A percentile compares a stretch with the other conserved stretches of the same genome.
Evolutionary conservation across 2,797 vertebrate genomes (phyloP).

Genomic region (Thamnophis elegans): DNA sequence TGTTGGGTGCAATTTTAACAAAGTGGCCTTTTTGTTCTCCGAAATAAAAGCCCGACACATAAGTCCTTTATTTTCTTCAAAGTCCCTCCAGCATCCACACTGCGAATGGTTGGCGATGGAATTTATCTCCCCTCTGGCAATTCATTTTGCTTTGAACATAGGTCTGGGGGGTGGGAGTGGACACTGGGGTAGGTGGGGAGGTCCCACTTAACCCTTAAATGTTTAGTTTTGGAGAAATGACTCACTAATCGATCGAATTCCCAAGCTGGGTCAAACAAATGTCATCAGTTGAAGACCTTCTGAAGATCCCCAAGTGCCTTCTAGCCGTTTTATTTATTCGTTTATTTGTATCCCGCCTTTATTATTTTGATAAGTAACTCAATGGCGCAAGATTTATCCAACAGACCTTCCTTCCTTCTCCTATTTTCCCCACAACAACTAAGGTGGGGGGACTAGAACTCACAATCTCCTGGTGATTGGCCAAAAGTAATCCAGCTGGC

Average conservation of each 20-base stretch:
- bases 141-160: slow-evolving; percentile 56
- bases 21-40: slow-evolving; percentile 65
- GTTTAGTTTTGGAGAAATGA: slow-evolving; percentile 45
- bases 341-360: background rate
- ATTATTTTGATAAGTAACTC: background rate
- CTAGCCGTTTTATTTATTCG: slow-evolving; percentile 13
- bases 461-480: too few species aligned
- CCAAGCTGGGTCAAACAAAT: slow-evolving; percentile 16
- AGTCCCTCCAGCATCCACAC: slow-evolving; percentile 63
- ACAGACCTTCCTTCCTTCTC: background rate
- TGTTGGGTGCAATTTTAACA: slow-evolving; percentile 56
- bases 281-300: slow-evolving; percentile 39
- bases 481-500: too few species aligned
- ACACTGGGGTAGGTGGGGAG: background rate
- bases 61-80: slow-evolving; percentile 63
- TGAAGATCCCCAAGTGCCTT: slow-evolving; percentile 37
- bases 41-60: slow-evolving; percentile 58
- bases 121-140: slow-evolving; percentile 59
- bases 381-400: background rate
- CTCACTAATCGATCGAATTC: slow-evolving; percentile 59
- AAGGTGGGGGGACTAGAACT: too few species aligned
- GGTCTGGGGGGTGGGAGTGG: background rate
- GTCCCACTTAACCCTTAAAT: slow-evolving; percentile 64
- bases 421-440: background rate
- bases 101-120: slow-evolving; percentile 48